Percentiles rank a stretch among this genome's conserved stretches.
These are phyloP conservation scores for Clivina fossor DNA, from an alignment of 2,888 invertebrate species.

Conservation along the genomic window DNA sequence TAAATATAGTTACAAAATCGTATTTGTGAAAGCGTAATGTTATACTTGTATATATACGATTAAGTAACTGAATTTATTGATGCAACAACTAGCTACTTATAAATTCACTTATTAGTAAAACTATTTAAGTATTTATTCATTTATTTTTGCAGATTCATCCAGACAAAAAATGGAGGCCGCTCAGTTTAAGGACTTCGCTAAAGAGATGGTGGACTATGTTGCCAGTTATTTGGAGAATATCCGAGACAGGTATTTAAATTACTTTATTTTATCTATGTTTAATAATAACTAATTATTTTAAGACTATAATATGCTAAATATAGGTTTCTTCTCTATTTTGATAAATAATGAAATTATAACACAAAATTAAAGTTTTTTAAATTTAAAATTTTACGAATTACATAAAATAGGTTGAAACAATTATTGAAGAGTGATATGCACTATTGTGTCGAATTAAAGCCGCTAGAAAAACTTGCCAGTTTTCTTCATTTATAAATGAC, in stretches of 20 bases:
- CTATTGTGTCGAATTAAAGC: no score
- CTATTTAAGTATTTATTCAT: background rate
- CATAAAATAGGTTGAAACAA: no score
- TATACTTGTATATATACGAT: background rate
- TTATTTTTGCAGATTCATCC: constrained; percentile 20
- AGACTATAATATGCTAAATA: no score
- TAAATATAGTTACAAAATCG: constrained; percentile 21
- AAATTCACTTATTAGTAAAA: background rate
- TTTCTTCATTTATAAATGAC: no score
- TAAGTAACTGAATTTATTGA: constrained; percentile 27
- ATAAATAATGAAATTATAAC: no score
- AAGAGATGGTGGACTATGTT: constrained; percentile 93
- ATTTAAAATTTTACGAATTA: no score
- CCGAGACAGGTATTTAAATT: constrained; percentile 72
- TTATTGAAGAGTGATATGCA: no score
- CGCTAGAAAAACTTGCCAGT: no score
- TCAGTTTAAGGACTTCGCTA: constrained; percentile 84
- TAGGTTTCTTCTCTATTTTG: no score
- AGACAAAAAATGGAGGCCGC: constrained; percentile 74
- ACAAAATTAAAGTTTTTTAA: no score
- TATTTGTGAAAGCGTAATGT: constrained; percentile 25
- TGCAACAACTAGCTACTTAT: constrained; percentile 11
- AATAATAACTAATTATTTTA: no score
- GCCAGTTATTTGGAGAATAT: constrained; percentile 92
- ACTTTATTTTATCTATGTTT: constrained; percentile 1